phyloP scores from a whole-genome alignment of 1,140 invertebrate species.

The Gonatopus flavifemur region DNA sequence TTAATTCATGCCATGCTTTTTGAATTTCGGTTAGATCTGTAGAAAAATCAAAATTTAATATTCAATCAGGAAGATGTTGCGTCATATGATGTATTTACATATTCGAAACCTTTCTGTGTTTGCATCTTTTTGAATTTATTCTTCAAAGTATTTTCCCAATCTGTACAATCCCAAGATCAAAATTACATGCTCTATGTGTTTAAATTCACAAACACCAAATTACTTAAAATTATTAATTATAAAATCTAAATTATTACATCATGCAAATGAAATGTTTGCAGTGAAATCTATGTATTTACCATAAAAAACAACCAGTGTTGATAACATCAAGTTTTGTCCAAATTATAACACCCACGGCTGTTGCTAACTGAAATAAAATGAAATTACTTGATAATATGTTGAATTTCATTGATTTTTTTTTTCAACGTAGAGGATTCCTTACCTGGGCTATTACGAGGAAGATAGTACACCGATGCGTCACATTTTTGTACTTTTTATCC shows the following conservation, averaged over 20 bases:
- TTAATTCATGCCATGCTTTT: no score
- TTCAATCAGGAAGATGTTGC: no score
- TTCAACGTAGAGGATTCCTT: slow-evolving; percentile 29
- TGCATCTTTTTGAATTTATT: no score
- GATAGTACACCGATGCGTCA: slow-evolving; percentile 82
- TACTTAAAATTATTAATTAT: background rate
- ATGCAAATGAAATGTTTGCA: no score
- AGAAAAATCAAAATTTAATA: no score
- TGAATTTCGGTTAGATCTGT: no score
- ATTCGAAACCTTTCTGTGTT: no score
- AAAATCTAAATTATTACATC: background rate
- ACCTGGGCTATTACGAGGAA: slow-evolving; percentile 81
- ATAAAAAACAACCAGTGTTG: slow-evolving; percentile 33
- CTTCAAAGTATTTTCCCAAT: no score
- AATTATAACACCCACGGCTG: slow-evolving; percentile 46
- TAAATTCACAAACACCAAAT: no score
- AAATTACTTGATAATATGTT: background rate
- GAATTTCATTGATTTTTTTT: background rate
- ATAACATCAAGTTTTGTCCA: slow-evolving; percentile 46
- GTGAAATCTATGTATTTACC: slow-evolving; percentile 41
- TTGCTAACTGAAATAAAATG: slow-evolving; percentile 32
- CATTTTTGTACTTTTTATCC: slow-evolving; percentile 73
- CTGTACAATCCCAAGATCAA: no score
- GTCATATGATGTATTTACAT: no score
- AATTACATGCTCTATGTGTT: no score